Conservation (phyloP, 2,113 vertebrate species). For the rat (Rattus norvegicus) region DNA sequence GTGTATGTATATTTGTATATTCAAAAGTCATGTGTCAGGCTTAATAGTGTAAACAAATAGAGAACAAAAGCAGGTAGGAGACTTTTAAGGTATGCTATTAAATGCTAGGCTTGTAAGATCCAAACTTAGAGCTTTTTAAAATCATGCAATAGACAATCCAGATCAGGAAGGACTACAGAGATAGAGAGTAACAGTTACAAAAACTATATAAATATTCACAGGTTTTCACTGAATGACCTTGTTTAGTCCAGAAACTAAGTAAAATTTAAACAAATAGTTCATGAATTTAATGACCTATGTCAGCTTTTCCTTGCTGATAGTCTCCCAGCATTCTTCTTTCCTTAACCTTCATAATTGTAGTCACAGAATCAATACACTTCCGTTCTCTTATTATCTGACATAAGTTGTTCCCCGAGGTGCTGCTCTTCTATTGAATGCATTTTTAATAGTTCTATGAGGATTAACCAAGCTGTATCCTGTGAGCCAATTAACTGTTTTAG, state of each 20-base stretch:
- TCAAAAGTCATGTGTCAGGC: not conserved
- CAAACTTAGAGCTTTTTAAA: not conserved
- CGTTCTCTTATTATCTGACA: not conserved
- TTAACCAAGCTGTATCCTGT: not conserved
- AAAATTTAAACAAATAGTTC: constrained; percentile 3
- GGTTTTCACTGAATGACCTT: not conserved
- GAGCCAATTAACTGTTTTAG: not conserved
- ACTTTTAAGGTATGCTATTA: not conserved
- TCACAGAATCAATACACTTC: not conserved
- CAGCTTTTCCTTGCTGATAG: not conserved
- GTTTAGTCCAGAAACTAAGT: not conserved
- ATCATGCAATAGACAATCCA: not conserved
- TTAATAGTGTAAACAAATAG: not conserved
- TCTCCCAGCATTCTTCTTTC: not conserved
- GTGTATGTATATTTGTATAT: not conserved
- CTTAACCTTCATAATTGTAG: not conserved
- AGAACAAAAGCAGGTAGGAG: not conserved
- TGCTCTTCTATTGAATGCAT: not conserved
- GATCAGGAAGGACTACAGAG: not conserved
- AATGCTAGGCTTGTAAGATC: fast-evolving
- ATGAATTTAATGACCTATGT: not conserved
- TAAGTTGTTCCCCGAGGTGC: not conserved
- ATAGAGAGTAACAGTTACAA: not conserved
- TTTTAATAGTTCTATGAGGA: not conserved
- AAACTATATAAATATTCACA: not conserved